Conservation (phyloP, 1,140 invertebrate species). For the Capitella teleta region DNA sequence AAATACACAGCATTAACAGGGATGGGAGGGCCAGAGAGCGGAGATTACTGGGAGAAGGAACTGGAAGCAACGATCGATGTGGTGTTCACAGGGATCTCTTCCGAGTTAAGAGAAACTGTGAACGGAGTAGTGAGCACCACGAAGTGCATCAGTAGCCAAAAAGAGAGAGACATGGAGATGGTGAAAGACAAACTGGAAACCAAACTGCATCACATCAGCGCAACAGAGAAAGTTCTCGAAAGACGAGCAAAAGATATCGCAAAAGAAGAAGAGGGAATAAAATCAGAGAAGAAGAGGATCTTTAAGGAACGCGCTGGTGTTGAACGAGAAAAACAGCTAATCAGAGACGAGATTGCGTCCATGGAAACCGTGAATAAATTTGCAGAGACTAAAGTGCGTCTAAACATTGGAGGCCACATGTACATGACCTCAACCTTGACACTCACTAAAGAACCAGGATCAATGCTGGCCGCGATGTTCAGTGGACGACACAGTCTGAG, state of each 20-base stretch:
- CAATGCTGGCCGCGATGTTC: slow-evolving; percentile 39
- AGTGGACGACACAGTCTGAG: slow-evolving; percentile 29
- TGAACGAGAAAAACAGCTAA: neutral
- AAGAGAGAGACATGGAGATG: neutral
- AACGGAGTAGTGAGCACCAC: slow-evolving; percentile 5
- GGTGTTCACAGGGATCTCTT: slow-evolving; percentile 6
- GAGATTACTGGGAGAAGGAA: slow-evolving; percentile 6
- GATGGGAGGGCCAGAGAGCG: neutral
- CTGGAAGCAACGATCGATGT: neutral
- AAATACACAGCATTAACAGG: neutral
- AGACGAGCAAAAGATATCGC: neutral
- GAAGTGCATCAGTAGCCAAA: slow-evolving; percentile 4
- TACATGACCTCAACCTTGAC: slow-evolving; percentile 15
- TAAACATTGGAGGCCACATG: slow-evolving; percentile 16
- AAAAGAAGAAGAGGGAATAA: slow-evolving; percentile 3
- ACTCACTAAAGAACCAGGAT: slow-evolving; percentile 25
- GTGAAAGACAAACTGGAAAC: slow-evolving; percentile 2
- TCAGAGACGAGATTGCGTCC: neutral
- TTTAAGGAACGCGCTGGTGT: neutral
- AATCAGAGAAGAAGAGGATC: neutral
- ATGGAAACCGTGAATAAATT: slow-evolving; percentile 3
- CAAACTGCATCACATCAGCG: neutral
- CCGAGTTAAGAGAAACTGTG: slow-evolving; percentile 5
- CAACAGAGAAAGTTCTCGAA: slow-evolving; percentile 1
- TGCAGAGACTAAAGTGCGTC: neutral